phyloP scores from a whole-genome alignment of 37 sponge, comb jelly and placozoan genomes.

The Chondrilla cf. caribensis region DNA sequence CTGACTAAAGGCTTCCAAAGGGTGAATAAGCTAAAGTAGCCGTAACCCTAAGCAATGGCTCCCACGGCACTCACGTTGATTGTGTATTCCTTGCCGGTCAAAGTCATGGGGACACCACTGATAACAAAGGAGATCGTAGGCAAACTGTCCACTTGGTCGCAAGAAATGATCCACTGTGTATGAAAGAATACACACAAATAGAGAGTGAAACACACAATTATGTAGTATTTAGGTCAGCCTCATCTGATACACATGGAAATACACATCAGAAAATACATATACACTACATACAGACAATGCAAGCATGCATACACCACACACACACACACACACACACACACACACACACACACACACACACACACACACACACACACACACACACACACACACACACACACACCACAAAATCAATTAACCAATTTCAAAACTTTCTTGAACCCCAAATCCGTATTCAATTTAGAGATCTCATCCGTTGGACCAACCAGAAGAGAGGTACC shows the following conservation, averaged over 20 bases:
- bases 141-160: slow-evolving; percentile 52
- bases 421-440: slow-evolving; percentile 26
- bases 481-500: slow-evolving; percentile 96
- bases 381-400: slow-evolving; percentile 26
- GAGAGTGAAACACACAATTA: too few relatives aligned
- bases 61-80: slow-evolving; percentile 65
- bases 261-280: too few relatives aligned
- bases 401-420: background rate
- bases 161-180: slow-evolving; percentile 61
- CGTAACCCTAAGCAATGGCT: too few relatives aligned
- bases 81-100: slow-evolving; percentile 67
- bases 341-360: too few relatives aligned
- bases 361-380: slow-evolving; percentile 18
- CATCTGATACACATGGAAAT: too few relatives aligned
- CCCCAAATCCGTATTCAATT: slow-evolving; percentile 71
- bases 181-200: slow-evolving; percentile 7
- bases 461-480: slow-evolving; percentile 58
- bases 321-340: background rate
- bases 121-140: slow-evolving; percentile 69
- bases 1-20: too few relatives aligned
- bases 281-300: too few relatives aligned
- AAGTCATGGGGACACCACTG: slow-evolving; percentile 38
- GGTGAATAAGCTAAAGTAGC: too few relatives aligned
- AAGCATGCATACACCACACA: background rate
- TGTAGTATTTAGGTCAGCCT: too few relatives aligned